Percentiles rank a stretch among this genome's conserved stretches.
These are phyloP conservation scores for Urechis unicinctus DNA, from an alignment of 2,888 invertebrate genomes.

Conservation along the genomic window DNA sequence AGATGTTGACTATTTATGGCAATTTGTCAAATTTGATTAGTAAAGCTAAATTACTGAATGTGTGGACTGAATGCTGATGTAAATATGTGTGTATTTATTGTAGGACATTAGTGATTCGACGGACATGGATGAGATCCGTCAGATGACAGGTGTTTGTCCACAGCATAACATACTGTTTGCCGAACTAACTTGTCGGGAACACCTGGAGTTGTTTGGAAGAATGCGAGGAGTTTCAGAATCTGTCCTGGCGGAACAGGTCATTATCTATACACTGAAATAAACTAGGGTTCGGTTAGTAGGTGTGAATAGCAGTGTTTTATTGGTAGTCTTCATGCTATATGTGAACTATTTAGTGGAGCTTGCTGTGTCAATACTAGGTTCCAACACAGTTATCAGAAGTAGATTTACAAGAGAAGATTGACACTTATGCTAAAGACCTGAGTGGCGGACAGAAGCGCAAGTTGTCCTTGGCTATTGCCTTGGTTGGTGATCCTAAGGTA, in stretches of 20 bases:
- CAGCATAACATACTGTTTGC: slow-evolving; percentile 81
- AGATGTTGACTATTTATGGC: too few relatives aligned
- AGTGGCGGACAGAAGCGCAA: slow-evolving; percentile 84
- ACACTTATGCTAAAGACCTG: slow-evolving; percentile 66
- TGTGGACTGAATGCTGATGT: too few relatives aligned
- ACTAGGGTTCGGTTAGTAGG: too few relatives aligned
- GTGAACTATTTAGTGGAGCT: too few relatives aligned
- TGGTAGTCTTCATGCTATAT: too few relatives aligned
- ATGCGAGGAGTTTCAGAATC: slow-evolving; percentile 66
- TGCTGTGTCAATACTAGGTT: too few relatives aligned
- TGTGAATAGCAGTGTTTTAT: too few relatives aligned
- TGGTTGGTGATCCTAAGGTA: slow-evolving; percentile 59
- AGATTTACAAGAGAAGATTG: slow-evolving; percentile 66
- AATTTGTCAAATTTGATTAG: too few relatives aligned
- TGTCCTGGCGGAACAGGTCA: too few relatives aligned
- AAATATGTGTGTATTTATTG: background rate
- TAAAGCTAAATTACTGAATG: too few relatives aligned
- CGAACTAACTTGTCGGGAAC: slow-evolving; percentile 70
- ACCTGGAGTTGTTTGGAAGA: slow-evolving; percentile 74
- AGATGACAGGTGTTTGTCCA: slow-evolving; percentile 80
- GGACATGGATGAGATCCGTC: slow-evolving; percentile 70
- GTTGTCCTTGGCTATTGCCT: slow-evolving; percentile 71
- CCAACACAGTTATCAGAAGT: too few relatives aligned
- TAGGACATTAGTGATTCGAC: slow-evolving; percentile 63
- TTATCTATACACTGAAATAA: too few relatives aligned